A percentile compares a stretch with the other conserved stretches of the same genome.
Evolutionary conservation across 2,888 invertebrate genomes (phyloP).

Genomic region (Elmis aenea): DNA sequence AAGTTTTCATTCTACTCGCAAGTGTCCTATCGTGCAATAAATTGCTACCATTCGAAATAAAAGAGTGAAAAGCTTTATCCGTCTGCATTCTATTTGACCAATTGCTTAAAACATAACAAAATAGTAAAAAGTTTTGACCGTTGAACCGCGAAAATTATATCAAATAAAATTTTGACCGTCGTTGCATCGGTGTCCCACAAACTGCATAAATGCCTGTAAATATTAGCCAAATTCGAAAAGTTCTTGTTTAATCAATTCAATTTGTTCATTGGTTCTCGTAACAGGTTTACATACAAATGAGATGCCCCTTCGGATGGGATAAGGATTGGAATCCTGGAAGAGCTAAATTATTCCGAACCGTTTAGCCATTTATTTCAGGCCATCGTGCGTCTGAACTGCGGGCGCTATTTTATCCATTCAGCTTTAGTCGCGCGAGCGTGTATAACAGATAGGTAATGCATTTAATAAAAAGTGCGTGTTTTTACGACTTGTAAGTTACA

Average conservation of each 20-base stretch:
- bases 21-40: slow-evolving; percentile 12
- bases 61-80: slow-evolving; percentile 13
- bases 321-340: slow-evolving; percentile 19
- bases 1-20: slow-evolving; percentile 14
- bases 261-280: slow-evolving; percentile 19
- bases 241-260: slow-evolving; percentile 20
- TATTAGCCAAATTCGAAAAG: too few relatives aligned
- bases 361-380: slow-evolving; percentile 17
- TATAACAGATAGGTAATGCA: too few relatives aligned
- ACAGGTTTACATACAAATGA: slow-evolving; percentile 23
- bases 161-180: too few relatives aligned
- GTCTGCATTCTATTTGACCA: slow-evolving; percentile 13
- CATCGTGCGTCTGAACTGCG: slow-evolving; percentile 12
- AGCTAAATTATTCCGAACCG: slow-evolving; percentile 22
- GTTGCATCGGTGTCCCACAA: too few relatives aligned
- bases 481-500: too few relatives aligned
- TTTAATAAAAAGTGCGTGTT: too few relatives aligned
- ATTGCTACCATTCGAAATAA: slow-evolving; percentile 18
- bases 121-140: too few relatives aligned
- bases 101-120: slow-evolving; percentile 13
- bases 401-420: too few relatives aligned
- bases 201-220: too few relatives aligned
- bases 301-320: slow-evolving; percentile 21
- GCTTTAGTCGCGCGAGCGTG: too few relatives aligned
- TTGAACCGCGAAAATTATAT: too few relatives aligned